phyloP scores from a whole-genome alignment of 2,888 invertebrate genomes.

The Apamea sordens region DNA sequence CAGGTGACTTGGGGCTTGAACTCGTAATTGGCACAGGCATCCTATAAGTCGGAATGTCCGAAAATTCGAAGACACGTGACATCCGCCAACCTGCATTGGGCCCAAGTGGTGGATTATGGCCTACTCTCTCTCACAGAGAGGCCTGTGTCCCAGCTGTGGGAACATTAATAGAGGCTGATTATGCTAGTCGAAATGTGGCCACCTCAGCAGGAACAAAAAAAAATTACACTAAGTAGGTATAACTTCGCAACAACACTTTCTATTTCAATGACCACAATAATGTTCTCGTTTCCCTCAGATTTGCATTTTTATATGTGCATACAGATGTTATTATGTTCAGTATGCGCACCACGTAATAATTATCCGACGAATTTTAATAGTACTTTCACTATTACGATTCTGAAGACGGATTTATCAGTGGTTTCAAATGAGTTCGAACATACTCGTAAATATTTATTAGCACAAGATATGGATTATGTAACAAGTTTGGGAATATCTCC shows the following conservation, averaged over 20 bases:
- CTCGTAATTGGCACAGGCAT: neutral
- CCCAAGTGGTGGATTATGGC: neutral
- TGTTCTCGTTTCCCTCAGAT: conserved; percentile 34
- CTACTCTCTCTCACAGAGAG: neutral
- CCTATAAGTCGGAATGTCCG: too few relatives aligned
- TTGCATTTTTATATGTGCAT: conserved; percentile 52
- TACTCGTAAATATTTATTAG: conserved; percentile 41
- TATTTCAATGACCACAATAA: conserved; percentile 41
- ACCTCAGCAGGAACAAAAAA: neutral
- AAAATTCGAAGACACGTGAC: neutral
- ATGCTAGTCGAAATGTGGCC: neutral
- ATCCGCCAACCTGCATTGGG: neutral
- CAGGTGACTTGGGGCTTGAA: neutral
- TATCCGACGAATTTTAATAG: conserved; percentile 48
- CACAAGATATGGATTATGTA: conserved; percentile 15
- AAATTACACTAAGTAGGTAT: neutral
- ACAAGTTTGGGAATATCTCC: conserved; percentile 12
- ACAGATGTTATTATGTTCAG: conserved; percentile 25
- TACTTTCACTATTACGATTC: conserved; percentile 57
- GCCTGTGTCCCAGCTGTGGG: neutral
- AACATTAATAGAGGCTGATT: neutral
- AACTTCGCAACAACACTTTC: conserved; percentile 42
- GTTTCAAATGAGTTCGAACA: conserved; percentile 9
- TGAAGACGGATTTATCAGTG: conserved; percentile 37
- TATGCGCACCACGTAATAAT: conserved; percentile 46